Evolutionary conservation across 1,140 invertebrate species (phyloP).

Genomic region (Apis mellifera): DNA sequence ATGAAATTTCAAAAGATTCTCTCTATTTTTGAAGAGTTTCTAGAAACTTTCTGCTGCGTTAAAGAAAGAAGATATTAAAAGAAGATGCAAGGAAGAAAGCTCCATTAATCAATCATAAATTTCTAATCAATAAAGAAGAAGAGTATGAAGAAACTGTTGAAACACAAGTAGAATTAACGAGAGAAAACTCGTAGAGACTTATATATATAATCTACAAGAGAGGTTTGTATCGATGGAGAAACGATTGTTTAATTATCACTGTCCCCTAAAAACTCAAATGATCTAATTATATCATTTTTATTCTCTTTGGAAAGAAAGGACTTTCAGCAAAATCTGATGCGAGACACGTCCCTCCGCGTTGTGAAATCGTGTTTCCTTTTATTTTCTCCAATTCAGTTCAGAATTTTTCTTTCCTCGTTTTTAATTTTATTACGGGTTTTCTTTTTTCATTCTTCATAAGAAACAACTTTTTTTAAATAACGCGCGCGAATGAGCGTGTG

Average conservation of each 20-base stretch:
- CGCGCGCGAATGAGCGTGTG: conserved; percentile 39
- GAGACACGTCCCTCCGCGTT: conserved; percentile 36
- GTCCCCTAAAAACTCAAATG: not conserved
- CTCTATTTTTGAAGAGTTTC: too few species aligned
- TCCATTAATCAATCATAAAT: not conserved
- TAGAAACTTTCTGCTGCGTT: too few species aligned
- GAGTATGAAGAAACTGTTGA: not conserved
- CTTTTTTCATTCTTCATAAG: not conserved
- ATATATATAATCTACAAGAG: conserved; percentile 20
- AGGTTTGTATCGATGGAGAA: conserved; percentile 13
- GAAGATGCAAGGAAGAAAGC: too few species aligned
- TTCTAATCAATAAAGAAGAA: not conserved
- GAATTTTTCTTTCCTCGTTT: not conserved
- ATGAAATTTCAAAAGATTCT: not conserved
- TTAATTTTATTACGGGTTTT: too few species aligned
- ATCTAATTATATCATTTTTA: not conserved
- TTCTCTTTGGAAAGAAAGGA: conserved; percentile 9
- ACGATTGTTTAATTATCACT: not conserved
- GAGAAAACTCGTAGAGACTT: conserved; percentile 30
- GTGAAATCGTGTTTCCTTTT: not conserved
- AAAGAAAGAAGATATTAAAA: too few species aligned
- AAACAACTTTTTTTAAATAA: conserved; percentile 42
- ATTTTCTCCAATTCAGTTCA: not conserved
- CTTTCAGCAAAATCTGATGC: conserved; percentile 52
- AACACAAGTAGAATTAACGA: conserved; percentile 14